A percentile compares a stretch with the other conserved stretches of the same genome.
Evolutionary conservation across 2,888 invertebrate species (phyloP).

Genomic region (Cryptus viduatorius): DNA sequence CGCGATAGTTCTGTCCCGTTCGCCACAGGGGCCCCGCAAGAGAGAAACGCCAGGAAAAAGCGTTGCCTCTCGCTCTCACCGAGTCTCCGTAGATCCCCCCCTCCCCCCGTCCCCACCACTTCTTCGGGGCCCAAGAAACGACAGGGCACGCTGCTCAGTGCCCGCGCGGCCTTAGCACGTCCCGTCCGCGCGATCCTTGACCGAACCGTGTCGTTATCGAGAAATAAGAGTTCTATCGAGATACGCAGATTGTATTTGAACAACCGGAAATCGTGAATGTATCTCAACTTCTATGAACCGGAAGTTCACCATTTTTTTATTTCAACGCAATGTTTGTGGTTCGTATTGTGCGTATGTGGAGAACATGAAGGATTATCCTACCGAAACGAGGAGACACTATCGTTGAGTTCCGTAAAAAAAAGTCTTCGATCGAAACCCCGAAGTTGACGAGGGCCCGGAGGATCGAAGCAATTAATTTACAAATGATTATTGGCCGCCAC

Average conservation of each 20-base stretch:
- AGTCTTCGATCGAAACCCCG: not conserved
- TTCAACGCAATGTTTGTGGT: not conserved
- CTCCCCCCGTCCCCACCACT: slow-evolving; percentile 19
- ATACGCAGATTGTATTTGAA: not conserved
- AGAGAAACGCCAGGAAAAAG: slow-evolving; percentile 43
- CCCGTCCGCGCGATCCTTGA: slow-evolving; percentile 67
- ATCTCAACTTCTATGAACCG: not conserved
- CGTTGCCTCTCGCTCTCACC: slow-evolving; percentile 66
- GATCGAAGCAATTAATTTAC: not conserved
- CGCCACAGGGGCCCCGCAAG: slow-evolving; percentile 17
- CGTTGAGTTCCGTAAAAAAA: not conserved
- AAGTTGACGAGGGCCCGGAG: not conserved
- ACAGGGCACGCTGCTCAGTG: slow-evolving; percentile 77
- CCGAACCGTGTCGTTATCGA: slow-evolving; percentile 21
- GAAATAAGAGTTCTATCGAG: slow-evolving; percentile 31
- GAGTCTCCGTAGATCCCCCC: slow-evolving; percentile 59
- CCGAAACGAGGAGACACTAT: not conserved
- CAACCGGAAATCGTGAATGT: not conserved
- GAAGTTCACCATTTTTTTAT: not conserved
- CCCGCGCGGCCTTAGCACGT: slow-evolving; percentile 79
- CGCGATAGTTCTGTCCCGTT: slow-evolving; percentile 56
- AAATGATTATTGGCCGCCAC: slow-evolving; percentile 6
- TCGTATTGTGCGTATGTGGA: not conserved
- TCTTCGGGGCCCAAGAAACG: slow-evolving; percentile 70
- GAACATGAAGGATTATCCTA: not conserved